These are phyloP conservation scores for Chaetorhynchus papuensis DNA, from an alignment of 2,113 vertebrate species.

Conservation along the genomic window DNA sequence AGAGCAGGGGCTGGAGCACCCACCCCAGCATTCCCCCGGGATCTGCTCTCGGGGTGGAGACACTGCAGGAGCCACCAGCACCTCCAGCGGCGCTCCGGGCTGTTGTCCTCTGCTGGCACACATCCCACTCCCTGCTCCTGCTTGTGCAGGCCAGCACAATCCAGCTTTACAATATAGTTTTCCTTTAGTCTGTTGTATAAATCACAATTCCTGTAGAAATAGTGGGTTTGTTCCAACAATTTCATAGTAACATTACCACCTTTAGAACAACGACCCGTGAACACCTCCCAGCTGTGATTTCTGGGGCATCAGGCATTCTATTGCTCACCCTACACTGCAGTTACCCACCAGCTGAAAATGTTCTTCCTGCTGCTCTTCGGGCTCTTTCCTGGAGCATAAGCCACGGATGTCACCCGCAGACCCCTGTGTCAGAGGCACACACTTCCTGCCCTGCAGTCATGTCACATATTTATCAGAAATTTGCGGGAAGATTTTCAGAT, in stretches of 20 bases:
- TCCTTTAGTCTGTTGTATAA: background rate
- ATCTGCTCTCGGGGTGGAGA: rapidly evolving
- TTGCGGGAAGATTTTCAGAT: background rate
- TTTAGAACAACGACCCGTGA: background rate
- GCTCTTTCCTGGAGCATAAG: background rate
- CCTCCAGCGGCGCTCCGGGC: background rate
- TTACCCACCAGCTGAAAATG: background rate
- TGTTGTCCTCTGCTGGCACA: conserved; percentile 49
- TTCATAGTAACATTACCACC: background rate
- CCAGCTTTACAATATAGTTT: rapidly evolving
- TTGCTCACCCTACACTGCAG: background rate
- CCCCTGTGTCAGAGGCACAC: background rate
- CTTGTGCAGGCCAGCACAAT: rapidly evolving
- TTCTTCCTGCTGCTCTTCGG: background rate
- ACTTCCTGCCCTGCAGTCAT: background rate
- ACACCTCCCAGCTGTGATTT: background rate
- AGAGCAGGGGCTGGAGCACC: background rate
- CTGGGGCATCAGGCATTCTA: background rate
- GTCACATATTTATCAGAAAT: background rate
- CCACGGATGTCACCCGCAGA: background rate
- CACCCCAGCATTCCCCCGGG: background rate
- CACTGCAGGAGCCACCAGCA: background rate
- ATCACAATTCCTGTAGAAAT: background rate
- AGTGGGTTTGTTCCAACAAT: background rate
- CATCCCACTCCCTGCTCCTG: background rate